Evolutionary conservation across 2,113 vertebrate species (phyloP), one percentile per base, ranked within the genome.

Genomic region (Gallinago undulata): DNA sequence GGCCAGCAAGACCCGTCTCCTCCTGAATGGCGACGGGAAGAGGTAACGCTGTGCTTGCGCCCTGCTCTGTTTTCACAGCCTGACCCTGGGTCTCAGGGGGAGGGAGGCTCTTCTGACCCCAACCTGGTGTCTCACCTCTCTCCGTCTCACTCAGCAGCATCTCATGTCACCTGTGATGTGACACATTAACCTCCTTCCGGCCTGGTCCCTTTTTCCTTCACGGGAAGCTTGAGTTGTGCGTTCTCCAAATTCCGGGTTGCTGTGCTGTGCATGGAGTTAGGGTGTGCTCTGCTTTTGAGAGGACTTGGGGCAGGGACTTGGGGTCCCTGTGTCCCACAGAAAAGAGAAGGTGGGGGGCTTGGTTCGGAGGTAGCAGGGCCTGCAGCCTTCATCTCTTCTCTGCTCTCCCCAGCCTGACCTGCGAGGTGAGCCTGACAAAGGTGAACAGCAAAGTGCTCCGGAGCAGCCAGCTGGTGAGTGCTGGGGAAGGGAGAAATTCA

Each of bases 381-480:
- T 2, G 2, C 68, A 67, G 56, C 24, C 77, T 91, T 56, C 4
- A 0, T 75, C 62, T 91, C 33, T 94, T 64, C 76, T 93, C 62
- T 90, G 55, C 66, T 79, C 35, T 90, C 96, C 69, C 22, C 77
- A 99, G 99, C 94, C 94, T 99, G 90, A 98, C 96, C 1, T 99
- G 98, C 53, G 98, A 99, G 91, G 97, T 99, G 94, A 99, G 98
- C 76, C 97, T 99, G 56, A 98, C 98, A 30, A 99, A 99, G 96
- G 96, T 99, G 59, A 99, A 98, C 97, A 99, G 99, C 98, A 99
- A 99, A 98, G 98, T 99, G 59, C 98, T 99, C 19, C 99, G 99
- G 97, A 99, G 99, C 98, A 99, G 99, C 96, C 98, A 99, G 72
- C 91, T 99, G 99, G 99, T 99, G 95, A 98, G 99, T 97, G 22